A percentile compares a stretch with the other conserved stretches of the same genome.
phyloP scores from a whole-genome alignment of 2,797 vertebrate species.

The Balearica regulorum region DNA sequence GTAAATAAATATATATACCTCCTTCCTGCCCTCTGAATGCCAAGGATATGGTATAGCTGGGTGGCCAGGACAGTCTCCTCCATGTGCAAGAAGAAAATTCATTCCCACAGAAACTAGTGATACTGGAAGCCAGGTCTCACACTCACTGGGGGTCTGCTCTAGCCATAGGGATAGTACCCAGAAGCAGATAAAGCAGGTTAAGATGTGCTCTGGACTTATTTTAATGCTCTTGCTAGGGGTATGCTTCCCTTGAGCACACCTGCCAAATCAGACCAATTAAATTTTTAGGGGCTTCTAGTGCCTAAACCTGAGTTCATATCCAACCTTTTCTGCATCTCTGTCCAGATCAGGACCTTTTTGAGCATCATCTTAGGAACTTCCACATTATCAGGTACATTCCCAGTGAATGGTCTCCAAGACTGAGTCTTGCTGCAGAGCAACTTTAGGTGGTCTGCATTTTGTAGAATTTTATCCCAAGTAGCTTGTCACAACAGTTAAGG shows the following conservation, averaged over 20 bases:
- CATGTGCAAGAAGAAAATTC: neutral
- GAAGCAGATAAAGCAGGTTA: neutral
- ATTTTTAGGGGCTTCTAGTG: neutral
- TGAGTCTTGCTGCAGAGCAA: neutral
- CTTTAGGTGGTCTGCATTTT: neutral
- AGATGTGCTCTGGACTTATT: neutral
- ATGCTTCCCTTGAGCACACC: neutral
- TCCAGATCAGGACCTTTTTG: neutral
- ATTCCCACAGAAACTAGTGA: accelerated
- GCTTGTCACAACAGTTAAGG: neutral
- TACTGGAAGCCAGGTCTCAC: neutral
- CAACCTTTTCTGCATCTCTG: neutral
- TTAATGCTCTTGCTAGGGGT: neutral
- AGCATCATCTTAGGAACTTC: neutral
- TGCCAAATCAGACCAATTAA: neutral
- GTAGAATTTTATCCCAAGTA: neutral
- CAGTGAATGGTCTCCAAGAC: neutral
- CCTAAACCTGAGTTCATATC: neutral
- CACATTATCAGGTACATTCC: neutral
- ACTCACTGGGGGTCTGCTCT: neutral
- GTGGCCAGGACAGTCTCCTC: neutral
- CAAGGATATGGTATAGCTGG: neutral
- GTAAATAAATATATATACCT: neutral
- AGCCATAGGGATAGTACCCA: neutral
- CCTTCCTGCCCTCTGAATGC: neutral